Base-by-base conservation (phyloP, 2,888 invertebrate species). In the Tetrapedia diversipes region DNA sequence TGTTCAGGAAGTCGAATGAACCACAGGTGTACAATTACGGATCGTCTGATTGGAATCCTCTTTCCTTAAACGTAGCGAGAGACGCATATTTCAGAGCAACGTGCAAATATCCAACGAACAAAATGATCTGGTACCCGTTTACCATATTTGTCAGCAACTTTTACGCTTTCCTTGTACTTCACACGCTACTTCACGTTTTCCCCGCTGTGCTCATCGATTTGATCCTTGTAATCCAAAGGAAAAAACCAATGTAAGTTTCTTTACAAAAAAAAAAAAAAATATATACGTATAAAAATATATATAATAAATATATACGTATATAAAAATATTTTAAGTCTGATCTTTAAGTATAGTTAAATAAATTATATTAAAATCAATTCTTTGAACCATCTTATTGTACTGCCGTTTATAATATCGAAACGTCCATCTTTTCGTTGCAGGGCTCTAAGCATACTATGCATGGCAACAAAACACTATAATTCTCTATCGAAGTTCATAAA, bases 21-120 rank as follows among this genome's bases (percentile, higher is more conserved):
- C 86, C 92, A 77, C 93, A 94, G 0, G 94, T 98, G 53, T 98
- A 96, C 92, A 98, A 98, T 92, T 97, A 95, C 90, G 96, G 97
- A 1, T 96, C 97, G 0, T 96, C 97, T 0, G 93, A 93, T 1
- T 94, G 96, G 79, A 97, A 97, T 89, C 81, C 83, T n/a, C 29
- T 67, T 86, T 1, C 77, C 60, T 1, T 24, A 79, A 7, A 47
- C 11, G 0, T 8, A 24, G 2, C 2, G 10, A 2, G 1, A 11
- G 0, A 4, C 3, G 0, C 0, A 0, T 0, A 22, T 0, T 34
- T 16, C 14, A 0, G 2, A 68, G 41, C 6, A 6, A 4, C 2
- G 32, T 61, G 10, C 10, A 22, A 37, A 60, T 7, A 71, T 22
- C 87, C 87, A 37, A 63, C 83, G 4, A 10, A 60, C 0, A 78